A percentile compares a stretch with the other conserved stretches of the same genome.
Evolutionary conservation across 2,113 vertebrate species (phyloP).

Genomic region (Butorides virescens): DNA sequence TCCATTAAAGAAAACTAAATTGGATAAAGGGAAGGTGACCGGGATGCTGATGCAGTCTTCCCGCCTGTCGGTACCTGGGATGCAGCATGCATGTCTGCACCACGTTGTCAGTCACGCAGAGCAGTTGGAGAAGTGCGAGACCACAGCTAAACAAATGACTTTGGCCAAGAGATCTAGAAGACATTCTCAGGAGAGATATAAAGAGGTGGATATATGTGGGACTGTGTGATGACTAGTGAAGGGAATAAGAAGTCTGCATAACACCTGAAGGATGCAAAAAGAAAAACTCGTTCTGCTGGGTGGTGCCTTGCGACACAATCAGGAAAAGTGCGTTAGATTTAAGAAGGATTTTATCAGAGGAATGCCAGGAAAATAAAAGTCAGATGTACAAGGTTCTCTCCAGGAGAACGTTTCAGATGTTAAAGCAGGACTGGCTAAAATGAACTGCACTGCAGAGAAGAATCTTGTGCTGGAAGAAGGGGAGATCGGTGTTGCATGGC

Average conservation of each 20-base stretch:
- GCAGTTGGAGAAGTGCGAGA: not conserved
- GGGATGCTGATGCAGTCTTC: not conserved
- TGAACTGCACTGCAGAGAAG: not conserved
- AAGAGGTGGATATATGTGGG: not conserved
- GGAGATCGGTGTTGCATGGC: not conserved
- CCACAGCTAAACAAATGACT: fast-evolving
- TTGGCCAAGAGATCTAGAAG: not conserved
- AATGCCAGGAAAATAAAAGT: not conserved
- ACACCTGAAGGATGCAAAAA: not conserved
- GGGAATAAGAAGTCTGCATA: not conserved
- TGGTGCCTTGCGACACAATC: not conserved
- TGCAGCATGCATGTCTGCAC: not conserved
- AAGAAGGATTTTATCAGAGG: not conserved
- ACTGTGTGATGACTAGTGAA: not conserved
- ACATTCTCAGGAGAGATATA: not conserved
- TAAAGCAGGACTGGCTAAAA: not conserved
- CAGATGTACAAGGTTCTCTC: not conserved
- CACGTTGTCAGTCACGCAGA: not conserved
- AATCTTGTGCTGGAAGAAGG: not conserved
- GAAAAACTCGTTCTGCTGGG: not conserved
- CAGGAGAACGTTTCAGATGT: not conserved
- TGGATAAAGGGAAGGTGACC: not conserved
- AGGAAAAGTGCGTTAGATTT: not conserved
- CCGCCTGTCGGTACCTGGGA: fast-evolving
- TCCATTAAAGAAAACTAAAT: not conserved